These are phyloP conservation scores for Eumaeus atala DNA, from an alignment of 1,140 invertebrate species.

Conservation along the genomic window DNA sequence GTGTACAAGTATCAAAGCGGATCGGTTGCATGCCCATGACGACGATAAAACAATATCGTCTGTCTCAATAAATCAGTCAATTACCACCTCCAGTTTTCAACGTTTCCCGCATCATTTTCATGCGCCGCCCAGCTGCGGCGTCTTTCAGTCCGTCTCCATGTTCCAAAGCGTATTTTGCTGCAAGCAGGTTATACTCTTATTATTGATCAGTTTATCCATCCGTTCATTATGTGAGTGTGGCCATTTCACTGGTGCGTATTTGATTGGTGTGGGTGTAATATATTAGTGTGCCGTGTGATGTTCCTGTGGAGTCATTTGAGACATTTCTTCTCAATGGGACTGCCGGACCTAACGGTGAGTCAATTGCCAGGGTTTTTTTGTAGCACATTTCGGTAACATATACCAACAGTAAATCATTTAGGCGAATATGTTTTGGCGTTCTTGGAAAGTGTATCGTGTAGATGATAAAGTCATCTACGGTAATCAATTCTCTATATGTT, in stretches of 20 bases:
- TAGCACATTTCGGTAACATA: neutral
- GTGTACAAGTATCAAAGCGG: too few species aligned
- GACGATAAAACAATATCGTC: too few species aligned
- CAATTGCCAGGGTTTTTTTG: neutral
- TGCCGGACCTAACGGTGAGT: slow-evolving; percentile 65
- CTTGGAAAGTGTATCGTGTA: too few species aligned
- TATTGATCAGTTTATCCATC: slow-evolving; percentile 18
- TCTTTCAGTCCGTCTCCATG: slow-evolving; percentile 50
- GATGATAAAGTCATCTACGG: too few species aligned
- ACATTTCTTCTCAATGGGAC: slow-evolving; percentile 51
- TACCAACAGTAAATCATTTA: slow-evolving; percentile 1
- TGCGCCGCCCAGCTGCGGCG: slow-evolving; percentile 18
- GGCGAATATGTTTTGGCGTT: neutral
- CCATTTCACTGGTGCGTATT: slow-evolving; percentile 21
- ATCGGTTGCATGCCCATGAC: too few species aligned
- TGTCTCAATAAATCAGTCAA: too few species aligned
- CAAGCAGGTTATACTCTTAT: slow-evolving; percentile 45
- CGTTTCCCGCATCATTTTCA: slow-evolving; percentile 18
- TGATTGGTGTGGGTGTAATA: slow-evolving; percentile 24
- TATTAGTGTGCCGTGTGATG: slow-evolving; percentile 42
- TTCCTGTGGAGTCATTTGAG: slow-evolving; percentile 51
- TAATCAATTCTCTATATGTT: too few species aligned
- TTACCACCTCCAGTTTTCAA: slow-evolving; percentile 30
- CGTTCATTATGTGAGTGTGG: slow-evolving; percentile 26
- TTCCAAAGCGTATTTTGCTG: slow-evolving; percentile 61